Evolutionary conservation across 2,888 invertebrate species (phyloP).

Genomic region (Creontiades dilutus): DNA sequence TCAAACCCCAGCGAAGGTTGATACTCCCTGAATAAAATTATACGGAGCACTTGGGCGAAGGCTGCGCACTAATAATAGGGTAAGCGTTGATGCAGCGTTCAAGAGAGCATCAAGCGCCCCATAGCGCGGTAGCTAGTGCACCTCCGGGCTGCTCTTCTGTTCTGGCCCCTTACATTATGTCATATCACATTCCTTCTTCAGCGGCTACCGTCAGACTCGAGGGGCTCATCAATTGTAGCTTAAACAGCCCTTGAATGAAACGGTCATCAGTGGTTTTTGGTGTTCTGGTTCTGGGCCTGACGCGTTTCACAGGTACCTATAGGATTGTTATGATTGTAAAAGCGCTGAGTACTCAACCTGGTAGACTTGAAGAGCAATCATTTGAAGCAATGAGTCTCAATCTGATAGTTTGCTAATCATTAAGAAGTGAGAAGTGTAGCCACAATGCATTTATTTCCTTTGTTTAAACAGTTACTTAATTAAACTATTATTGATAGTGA

Average conservation of each 20-base stretch:
- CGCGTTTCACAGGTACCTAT: too few relatives aligned
- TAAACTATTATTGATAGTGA: too few relatives aligned
- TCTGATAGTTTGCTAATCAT: too few relatives aligned
- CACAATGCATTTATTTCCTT: too few relatives aligned
- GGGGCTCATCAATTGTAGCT: constrained; percentile 47
- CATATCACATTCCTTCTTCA: constrained; percentile 43
- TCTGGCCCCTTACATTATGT: constrained; percentile 32
- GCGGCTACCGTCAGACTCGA: constrained; percentile 39
- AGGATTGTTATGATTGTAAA: too few relatives aligned
- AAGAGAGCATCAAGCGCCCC: constrained; percentile 32
- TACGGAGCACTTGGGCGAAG: constrained; percentile 41
- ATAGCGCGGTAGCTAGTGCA: constrained; percentile 29
- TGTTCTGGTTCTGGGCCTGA: background rate
- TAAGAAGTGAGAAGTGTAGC: too few relatives aligned
- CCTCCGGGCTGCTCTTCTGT: constrained; percentile 22
- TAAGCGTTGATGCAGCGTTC: constrained; percentile 40
- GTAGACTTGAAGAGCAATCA: too few relatives aligned
- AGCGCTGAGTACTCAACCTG: too few relatives aligned
- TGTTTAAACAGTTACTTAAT: too few relatives aligned
- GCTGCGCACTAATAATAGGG: constrained; percentile 29
- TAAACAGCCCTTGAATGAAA: constrained; percentile 40
- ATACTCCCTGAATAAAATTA: constrained; percentile 55
- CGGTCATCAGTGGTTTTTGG: constrained; percentile 40
- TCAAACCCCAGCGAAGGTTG: constrained; percentile 20
- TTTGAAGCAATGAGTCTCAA: too few relatives aligned